Conservation (phyloP, 2,113 vertebrate genomes). For the Carassius auratus region DNA sequence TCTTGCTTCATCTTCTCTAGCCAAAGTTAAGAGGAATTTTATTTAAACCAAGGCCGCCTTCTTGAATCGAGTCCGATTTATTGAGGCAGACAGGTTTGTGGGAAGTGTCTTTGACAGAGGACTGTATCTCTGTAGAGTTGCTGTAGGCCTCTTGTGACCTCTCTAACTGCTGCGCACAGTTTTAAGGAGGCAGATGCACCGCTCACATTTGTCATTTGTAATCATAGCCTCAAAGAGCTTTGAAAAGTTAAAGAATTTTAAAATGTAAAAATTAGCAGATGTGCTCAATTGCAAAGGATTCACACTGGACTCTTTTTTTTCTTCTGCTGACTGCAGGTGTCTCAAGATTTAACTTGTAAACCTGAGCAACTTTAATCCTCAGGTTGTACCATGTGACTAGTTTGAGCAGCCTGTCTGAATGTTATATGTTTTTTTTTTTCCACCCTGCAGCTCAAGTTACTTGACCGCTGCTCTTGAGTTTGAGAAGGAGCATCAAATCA, state of each 20-base stretch:
- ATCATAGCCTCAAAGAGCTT: neutral
- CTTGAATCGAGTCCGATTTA: neutral
- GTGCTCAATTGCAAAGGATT: neutral
- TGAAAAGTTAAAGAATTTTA: neutral
- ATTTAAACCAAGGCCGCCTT: neutral
- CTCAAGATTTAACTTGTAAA: neutral
- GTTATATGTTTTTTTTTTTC: neutral
- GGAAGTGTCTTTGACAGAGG: neutral
- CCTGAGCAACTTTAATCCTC: neutral
- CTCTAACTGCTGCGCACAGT: neutral
- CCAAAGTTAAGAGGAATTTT: neutral
- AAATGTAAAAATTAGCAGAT: no score
- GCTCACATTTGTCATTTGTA: neutral
- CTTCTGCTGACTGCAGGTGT: neutral
- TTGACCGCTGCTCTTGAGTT: constrained; percentile 91
- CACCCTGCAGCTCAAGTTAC: constrained; percentile 86
- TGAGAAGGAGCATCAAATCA: constrained; percentile 87
- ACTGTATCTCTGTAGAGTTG: neutral
- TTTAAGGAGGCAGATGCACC: constrained; percentile 9
- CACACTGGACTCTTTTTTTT: neutral
- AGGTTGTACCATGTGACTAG: neutral
- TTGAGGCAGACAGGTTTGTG: neutral
- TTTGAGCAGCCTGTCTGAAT: neutral
- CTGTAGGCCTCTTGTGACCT: neutral
- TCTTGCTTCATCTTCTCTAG: neutral